phyloP scores from a whole-genome alignment of 1,140 invertebrate species.

The Plutomurus gul region DNA sequence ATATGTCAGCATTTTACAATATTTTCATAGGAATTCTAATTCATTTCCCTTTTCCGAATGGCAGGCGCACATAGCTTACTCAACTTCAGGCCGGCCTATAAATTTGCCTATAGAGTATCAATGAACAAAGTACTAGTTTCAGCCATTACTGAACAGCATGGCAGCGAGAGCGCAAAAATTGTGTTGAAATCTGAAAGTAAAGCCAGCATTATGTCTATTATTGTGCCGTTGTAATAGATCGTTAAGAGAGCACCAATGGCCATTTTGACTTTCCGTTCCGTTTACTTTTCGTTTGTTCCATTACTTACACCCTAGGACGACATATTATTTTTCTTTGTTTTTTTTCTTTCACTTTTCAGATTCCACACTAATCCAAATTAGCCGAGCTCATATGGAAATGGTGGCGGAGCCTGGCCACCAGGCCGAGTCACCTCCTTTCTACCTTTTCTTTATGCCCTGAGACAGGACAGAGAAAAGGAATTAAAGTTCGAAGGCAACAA shows the following conservation, averaged over 20 bases:
- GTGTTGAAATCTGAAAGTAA: too few species aligned
- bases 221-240: not conserved
- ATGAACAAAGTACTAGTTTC: not conserved
- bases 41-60: conserved; percentile 5
- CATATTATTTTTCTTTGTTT: not conserved
- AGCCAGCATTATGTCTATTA: not conserved
- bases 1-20: conserved; percentile 16
- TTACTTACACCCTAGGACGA: not conserved
- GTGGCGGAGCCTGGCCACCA: too few species aligned
- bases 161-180: too few species aligned
- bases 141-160: not conserved
- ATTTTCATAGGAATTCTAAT: conserved; percentile 1
- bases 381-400: too few species aligned
- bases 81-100: not conserved
- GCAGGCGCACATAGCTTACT: not conserved
- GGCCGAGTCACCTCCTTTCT: too few species aligned
- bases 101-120: not conserved
- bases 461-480: too few species aligned
- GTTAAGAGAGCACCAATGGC: not conserved
- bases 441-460: too few species aligned
- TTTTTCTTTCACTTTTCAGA: not conserved
- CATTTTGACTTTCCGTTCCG: conserved; percentile 6
- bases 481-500: too few species aligned
- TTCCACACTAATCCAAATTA: not conserved
- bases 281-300: not conserved